Evolutionary conservation across 92 coral and sea anemone genomes (phyloP).

Genomic region (Porites evermanni): DNA sequence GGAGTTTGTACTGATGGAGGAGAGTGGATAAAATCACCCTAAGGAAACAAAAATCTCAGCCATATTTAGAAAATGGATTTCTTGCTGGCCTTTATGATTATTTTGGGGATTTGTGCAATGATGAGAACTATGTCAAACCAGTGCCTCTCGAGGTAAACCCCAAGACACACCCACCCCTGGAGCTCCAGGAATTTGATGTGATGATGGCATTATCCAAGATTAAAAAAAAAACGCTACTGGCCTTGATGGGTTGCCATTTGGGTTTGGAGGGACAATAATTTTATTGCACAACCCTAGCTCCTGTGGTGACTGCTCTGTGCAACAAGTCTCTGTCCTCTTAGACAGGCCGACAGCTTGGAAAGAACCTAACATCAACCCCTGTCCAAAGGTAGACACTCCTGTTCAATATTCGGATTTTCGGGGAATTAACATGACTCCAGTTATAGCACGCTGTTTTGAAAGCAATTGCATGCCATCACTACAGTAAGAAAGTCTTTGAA

Average conservation of each 20-base stretch:
- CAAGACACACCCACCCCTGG: slow-evolving; percentile 7
- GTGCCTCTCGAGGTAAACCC: not conserved
- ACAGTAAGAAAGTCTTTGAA: too few species aligned
- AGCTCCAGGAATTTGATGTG: not conserved
- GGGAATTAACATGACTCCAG: too few species aligned
- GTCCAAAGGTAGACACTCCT: too few species aligned
- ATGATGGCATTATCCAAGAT: not conserved
- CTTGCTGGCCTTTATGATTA: too few species aligned
- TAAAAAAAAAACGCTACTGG: not conserved
- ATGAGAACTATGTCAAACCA: not conserved
- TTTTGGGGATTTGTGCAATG: too few species aligned
- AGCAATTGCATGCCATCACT: too few species aligned
- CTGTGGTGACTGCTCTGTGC: too few species aligned
- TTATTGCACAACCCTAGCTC: not conserved
- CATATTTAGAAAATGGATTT: not conserved
- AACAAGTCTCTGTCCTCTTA: too few species aligned
- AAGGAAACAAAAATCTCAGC: slow-evolving; percentile 41
- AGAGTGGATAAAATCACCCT: slow-evolving; percentile 42
- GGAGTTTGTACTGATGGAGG: slow-evolving; percentile 32
- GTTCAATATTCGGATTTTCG: too few species aligned
- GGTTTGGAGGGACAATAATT: not conserved
- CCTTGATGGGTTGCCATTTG: not conserved
- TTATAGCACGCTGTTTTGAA: too few species aligned
- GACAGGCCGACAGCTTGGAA: too few species aligned
- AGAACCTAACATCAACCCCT: too few species aligned